Percentiles rank a stretch among this genome's conserved stretches.
Evolutionary conservation across 2,113 vertebrate species (phyloP).

Genomic region (Cyprinus carpio): DNA sequence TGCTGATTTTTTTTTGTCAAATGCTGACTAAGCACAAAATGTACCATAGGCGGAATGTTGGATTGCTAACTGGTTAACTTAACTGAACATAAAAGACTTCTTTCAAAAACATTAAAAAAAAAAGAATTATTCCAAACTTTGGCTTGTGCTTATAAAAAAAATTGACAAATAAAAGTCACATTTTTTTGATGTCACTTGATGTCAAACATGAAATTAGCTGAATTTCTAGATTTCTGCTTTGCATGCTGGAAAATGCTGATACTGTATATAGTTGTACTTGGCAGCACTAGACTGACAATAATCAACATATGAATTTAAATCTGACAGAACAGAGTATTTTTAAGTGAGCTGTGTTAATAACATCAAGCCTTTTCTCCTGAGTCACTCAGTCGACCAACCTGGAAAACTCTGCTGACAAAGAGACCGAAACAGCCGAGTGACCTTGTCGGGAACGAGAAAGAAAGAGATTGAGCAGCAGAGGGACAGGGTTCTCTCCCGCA

Average conservation of each 20-base stretch:
- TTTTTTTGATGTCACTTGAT: no score
- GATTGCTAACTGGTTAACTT: no score
- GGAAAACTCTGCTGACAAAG: conserved; percentile 12
- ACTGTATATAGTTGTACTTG: neutral
- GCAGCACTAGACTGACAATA: neutral
- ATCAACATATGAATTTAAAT: conserved; percentile 23
- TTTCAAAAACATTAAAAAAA: no score
- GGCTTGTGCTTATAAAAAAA: no score
- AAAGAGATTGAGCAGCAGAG: conserved; percentile 14
- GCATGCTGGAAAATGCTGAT: neutral
- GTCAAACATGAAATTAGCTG: no score
- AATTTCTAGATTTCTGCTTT: no score
- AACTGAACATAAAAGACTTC: no score
- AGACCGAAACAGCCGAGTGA: neutral
- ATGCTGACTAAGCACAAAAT: no score
- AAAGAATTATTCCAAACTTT: no score
- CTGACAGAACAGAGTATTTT: neutral
- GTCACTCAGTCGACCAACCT: neutral
- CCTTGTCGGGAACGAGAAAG: conserved; percentile 20
- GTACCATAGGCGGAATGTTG: no score
- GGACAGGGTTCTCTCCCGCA: conserved; percentile 39
- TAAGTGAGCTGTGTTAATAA: neutral
- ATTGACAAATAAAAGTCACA: no score
- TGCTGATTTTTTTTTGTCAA: no score
- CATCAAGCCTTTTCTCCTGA: neutral